Evolutionary conservation across 2,888 invertebrate genomes (phyloP).

Genomic region (Onchidella celtica): DNA sequence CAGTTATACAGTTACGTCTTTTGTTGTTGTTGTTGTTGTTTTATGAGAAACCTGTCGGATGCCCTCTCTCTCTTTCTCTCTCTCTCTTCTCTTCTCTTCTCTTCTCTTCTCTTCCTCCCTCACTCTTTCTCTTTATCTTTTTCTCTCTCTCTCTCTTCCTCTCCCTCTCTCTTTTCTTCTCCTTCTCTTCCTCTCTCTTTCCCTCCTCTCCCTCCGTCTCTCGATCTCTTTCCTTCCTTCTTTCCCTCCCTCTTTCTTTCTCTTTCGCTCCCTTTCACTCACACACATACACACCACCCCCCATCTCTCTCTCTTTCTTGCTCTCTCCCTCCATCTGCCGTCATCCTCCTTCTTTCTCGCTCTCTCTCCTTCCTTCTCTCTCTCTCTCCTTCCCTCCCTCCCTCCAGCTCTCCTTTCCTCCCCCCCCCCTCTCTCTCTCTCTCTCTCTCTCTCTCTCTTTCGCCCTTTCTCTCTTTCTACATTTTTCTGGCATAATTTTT

Average conservation of each 20-base stretch:
- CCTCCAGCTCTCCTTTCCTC: too few species aligned
- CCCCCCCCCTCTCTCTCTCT: background rate
- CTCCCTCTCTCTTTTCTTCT: background rate
- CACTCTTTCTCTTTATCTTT: background rate
- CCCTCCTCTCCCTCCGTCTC: background rate
- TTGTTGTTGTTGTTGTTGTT: too few species aligned
- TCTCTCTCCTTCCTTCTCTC: slow-evolving; percentile 85
- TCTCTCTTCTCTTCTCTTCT: too few species aligned
- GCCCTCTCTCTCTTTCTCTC: too few species aligned
- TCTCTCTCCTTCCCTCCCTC: background rate
- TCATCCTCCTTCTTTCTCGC: background rate
- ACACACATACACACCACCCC: too few species aligned
- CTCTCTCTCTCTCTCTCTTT: background rate
- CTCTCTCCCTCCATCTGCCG: too few species aligned
- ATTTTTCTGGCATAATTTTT: background rate
- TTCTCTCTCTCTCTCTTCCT: background rate
- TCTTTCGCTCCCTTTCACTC: background rate
- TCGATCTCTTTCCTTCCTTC: background rate
- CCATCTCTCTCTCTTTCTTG: too few species aligned
- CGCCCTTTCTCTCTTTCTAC: background rate
- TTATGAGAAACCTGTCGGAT: too few species aligned
- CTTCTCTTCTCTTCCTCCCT: too few species aligned
- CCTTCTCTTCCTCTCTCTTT: background rate
- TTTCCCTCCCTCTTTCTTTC: background rate
- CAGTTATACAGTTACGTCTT: too few species aligned